Base-by-base conservation (phyloP, 2,113 vertebrate species). In the Nothoprocta perdicaria region DNA sequence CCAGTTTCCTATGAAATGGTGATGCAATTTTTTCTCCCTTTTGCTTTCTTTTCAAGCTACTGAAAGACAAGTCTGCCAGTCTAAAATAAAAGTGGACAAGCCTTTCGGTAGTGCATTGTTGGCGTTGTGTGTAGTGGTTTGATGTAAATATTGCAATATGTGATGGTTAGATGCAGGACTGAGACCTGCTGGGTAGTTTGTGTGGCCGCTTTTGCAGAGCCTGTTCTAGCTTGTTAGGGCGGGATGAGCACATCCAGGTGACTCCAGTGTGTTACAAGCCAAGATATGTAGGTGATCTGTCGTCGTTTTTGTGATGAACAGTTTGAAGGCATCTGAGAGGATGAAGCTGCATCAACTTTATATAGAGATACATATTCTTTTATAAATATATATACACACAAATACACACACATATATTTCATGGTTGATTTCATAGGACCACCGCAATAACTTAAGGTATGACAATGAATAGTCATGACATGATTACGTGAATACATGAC, bases 21-120 rank as follows among this genome's bases (percentile, higher is more conserved):
- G 72, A 71, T 83, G 84, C 72, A 89, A 67, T 31, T 80, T 21
- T 58, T 40, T 63, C 63, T 87, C 0, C 3, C 79, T 92, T 95
- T 89, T 88, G 60, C 84, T 96, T 94, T 96, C 93, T 91, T 95
- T 92, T 83, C 73, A 86, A 17, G 61, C 31, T 74, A 1, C 27
- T 74, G 55, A 69, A 0, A 5, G 65, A 52, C 12, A 15, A 60
- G 33, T 24, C 72, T 89, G 82, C 65, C 46, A 58, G n/a, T 74
- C 29, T 67, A 45, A 41, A 89, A 26, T 60, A 71, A n/a, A 66
- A 88, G 41, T 57, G 46, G 15, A 9, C 1, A 9, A n/a, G 43
- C 31, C 31, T 86, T 85, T 72, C 27, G n/a, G 14, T 74, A 57
- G 68, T 61, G 50, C 8, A 1, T 74, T 86, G 65, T 57, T 91